Evolutionary conservation across 2,888 invertebrate genomes (phyloP), one percentile per base, ranked within the genome.

Genomic region (Eilema griseolum): DNA sequence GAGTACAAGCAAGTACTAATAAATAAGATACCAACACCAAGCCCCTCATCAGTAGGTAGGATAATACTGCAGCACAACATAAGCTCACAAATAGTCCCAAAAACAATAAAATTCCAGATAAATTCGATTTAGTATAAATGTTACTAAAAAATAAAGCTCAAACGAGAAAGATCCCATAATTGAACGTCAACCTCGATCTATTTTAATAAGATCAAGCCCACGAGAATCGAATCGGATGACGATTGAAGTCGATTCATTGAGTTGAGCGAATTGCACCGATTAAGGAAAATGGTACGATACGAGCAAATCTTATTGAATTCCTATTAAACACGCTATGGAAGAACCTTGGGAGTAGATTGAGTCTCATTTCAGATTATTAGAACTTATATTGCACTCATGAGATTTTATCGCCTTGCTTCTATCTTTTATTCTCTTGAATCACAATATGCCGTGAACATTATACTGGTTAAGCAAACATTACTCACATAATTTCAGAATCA

Each of bases 291-390:
- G 76, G 72, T 64, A 74, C 74, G 83, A 73, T 76, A 72, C 70
- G 71, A 63, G 56, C 5, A 69, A 75, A 72, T 80, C 71, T 73
- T 74, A 80, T 82, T 80, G 83, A 78, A 83, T 80, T 80, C 70
- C 70, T 76, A 82, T 81, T 76, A 80, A 78, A 76, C 80, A 80
- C 71, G 76, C 75, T 61, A 77, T 74, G 65, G 57, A 66, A 65
- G 62, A 61, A 66, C 68, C 70, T 77, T 76, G 56, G 56, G 41
- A 26, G 67, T 56, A 73, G 61, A 71, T 68, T 68, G 68, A 68
- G 67, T 61, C 61, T 65, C 65, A 65, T 71, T 71, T 68, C 37
- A 65, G 61, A 33, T 59, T 71, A 64, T 64, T 67, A 71, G 67
- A 64, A 65, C 65, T 41, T 64, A 61, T 71, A 65, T 61, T 68